Conservation (phyloP, 2,888 invertebrate genomes). For the Drosophila atroscutellata region DNA sequence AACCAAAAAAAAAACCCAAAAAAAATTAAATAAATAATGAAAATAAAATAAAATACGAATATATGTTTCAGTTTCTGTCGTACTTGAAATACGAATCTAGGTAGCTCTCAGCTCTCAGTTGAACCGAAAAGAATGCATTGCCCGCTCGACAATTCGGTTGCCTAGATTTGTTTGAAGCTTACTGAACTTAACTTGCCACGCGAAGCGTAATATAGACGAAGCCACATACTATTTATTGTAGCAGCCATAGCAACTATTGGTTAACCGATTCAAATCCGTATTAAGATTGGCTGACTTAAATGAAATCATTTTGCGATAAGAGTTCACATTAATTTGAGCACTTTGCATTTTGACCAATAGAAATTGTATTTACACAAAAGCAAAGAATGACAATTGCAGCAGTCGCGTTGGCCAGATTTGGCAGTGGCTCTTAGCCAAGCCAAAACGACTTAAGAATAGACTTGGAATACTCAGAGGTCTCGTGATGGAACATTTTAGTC, state of each 20-base stretch:
- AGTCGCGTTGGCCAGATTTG: background rate
- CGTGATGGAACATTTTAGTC: background rate
- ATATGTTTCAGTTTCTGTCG: background rate
- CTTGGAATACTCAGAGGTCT: background rate
- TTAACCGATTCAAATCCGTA: background rate
- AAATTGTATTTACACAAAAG: background rate
- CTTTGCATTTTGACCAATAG: background rate
- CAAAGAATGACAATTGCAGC: background rate
- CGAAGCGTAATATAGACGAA: no score
- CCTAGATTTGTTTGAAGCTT: background rate
- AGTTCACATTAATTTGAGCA: background rate
- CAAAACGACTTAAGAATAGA: background rate
- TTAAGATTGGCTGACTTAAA: background rate
- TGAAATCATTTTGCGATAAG: background rate
- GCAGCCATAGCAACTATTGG: background rate
- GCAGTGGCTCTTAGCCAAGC: no score
- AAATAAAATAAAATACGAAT: background rate
- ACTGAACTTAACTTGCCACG: background rate
- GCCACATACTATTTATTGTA: background rate
- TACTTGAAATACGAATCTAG: background rate
- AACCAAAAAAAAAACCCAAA: background rate
- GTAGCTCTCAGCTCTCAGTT: background rate
- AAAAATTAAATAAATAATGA: background rate
- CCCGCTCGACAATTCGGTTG: constrained; percentile 1
- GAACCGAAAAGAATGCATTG: background rate